phyloP scores from a whole-genome alignment of 2,797 vertebrate species.

The Eremophila alpestris region DNA sequence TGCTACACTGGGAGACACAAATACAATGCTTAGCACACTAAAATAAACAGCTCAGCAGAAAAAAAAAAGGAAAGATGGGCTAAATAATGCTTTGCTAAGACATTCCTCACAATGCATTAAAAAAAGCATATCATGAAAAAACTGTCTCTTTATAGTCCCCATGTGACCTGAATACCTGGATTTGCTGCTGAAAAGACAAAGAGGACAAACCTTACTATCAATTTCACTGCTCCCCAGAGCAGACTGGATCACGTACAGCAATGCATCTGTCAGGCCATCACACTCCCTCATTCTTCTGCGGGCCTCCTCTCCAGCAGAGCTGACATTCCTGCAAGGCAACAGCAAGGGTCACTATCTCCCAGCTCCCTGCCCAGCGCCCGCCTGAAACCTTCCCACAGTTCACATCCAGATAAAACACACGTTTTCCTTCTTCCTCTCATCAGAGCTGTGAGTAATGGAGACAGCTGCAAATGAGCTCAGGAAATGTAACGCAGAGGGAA shows the following conservation, averaged over 20 bases:
- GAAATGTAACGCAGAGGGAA: neutral
- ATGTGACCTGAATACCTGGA: neutral
- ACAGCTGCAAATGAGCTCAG: slow-evolving; percentile 3
- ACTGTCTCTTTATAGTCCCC: neutral
- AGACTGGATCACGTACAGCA: slow-evolving; percentile 96
- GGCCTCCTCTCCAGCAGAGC: slow-evolving; percentile 97
- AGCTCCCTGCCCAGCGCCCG: neutral
- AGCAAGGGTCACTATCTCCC: neutral
- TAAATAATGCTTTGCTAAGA: neutral
- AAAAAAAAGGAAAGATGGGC: neutral
- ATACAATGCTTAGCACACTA: neutral
- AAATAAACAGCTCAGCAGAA: neutral
- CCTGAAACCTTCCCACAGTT: neutral
- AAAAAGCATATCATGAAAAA: neutral
- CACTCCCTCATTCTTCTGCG: slow-evolving; percentile 97
- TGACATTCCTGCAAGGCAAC: slow-evolving; percentile 89
- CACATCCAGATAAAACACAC: neutral
- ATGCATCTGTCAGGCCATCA: slow-evolving; percentile 94
- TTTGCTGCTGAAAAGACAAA: slow-evolving; percentile 27
- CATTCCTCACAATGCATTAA: neutral
- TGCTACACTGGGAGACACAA: neutral
- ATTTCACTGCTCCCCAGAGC: slow-evolving; percentile 98
- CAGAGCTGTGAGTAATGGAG: slow-evolving; percentile 26
- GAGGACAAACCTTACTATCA: slow-evolving; percentile 93
- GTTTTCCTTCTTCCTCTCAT: neutral